These are phyloP conservation scores for Blera fallax DNA, from an alignment of 2,888 invertebrate species.

Conservation along the genomic window DNA sequence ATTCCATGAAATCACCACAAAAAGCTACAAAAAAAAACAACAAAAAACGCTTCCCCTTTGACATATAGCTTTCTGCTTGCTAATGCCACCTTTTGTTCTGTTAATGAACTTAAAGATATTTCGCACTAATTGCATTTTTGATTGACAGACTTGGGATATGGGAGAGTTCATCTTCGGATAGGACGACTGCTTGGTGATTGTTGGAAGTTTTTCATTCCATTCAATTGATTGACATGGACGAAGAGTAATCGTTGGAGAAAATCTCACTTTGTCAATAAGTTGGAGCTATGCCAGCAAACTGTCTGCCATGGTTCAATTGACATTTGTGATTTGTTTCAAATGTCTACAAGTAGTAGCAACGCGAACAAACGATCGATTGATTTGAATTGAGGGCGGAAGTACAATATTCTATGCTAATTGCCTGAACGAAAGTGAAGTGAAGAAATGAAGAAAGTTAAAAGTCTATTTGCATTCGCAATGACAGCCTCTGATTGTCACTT, in stretches of 20 bases:
- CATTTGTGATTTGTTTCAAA: constrained; percentile 51
- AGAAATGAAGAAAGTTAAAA: constrained; percentile 65
- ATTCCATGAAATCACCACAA: constrained; percentile 1
- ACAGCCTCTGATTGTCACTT: constrained; percentile 51
- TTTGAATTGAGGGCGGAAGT: constrained; percentile 34
- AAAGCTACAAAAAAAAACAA: not conserved
- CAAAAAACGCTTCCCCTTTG: constrained; percentile 6
- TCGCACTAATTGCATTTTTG: constrained; percentile 60
- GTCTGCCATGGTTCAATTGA: constrained; percentile 9
- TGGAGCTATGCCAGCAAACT: constrained; percentile 42
- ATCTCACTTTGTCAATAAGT: constrained; percentile 55
- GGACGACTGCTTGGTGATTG: not conserved
- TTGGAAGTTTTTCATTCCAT: not conserved
- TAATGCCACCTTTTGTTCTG: constrained; percentile 7
- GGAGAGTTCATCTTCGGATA: not conserved
- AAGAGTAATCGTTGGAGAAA: constrained; percentile 46
- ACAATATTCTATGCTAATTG: constrained; percentile 62
- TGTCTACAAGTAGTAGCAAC: not conserved
- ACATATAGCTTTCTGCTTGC: constrained; percentile 36
- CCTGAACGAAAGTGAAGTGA: constrained; percentile 59
- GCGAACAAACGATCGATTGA: constrained; percentile 6
- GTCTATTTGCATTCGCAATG: constrained; percentile 30
- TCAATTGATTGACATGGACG: constrained; percentile 39
- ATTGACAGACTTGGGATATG: constrained; percentile 42
- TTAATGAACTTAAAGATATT: constrained; percentile 21